Percentiles rank a stretch among this genome's conserved stretches.
Conservation (phyloP, 2,113 vertebrate genomes). For the Onychostoma macrolepis region DNA sequence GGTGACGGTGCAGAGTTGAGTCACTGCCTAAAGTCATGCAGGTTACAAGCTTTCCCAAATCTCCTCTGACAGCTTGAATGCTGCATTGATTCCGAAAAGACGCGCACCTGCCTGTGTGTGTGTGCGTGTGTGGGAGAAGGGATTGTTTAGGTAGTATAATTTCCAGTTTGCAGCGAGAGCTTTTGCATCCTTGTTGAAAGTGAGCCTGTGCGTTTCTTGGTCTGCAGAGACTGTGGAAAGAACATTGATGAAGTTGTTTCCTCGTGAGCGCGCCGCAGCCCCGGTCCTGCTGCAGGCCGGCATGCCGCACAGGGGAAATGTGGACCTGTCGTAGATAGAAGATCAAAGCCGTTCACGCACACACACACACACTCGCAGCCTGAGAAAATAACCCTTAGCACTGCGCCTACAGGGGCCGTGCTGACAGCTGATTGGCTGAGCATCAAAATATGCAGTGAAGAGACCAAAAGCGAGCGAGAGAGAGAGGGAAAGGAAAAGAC, state of each 20-base stretch:
- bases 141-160: neutral
- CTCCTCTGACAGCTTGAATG: conserved; percentile 24
- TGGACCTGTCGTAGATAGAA: conserved; percentile 35
- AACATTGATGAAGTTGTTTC: conserved; percentile 27
- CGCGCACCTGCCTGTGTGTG: neutral
- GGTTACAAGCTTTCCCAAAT: conserved; percentile 31
- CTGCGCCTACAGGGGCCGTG: conserved; percentile 19
- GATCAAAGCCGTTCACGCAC: conserved; percentile 31
- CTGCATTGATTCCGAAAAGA: conserved; percentile 6
- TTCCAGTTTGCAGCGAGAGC: neutral
- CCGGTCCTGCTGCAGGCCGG: conserved; percentile 7
- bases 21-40: conserved; percentile 29
- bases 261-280: neutral
- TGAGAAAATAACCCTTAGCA: conserved; percentile 66
- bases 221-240: conserved; percentile 15
- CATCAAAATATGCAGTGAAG: conserved; percentile 31
- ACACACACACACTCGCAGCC: conserved; percentile 1
- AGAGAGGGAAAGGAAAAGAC: neutral
- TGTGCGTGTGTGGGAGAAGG: conserved; percentile 8
- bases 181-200: neutral
- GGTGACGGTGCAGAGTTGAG: conserved; percentile 8
- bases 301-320: conserved; percentile 28
- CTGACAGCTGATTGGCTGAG: conserved; percentile 39
- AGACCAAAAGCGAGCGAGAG: conserved; percentile 36
- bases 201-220: neutral